Evolutionary conservation across 2,113 vertebrate species (phyloP), one percentile per base, ranked within the genome.

Genomic region (Diadophis punctatus): DNA sequence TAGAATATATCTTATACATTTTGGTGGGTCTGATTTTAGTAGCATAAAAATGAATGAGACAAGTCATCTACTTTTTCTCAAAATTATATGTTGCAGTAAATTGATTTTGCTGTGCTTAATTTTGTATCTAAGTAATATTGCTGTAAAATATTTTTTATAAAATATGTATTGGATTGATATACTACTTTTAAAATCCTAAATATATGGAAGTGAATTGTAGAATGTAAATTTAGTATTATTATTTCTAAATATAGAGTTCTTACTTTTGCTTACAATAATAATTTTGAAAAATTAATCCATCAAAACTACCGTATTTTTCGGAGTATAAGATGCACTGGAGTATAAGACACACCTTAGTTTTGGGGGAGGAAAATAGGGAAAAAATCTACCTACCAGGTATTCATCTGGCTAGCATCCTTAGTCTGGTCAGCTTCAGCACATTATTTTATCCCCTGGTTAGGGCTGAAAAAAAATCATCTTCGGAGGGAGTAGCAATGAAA

Each of bases 71-170:
- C 92, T 96, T 96, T 93, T 88, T 97, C 93, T 96, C 94, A 95
- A 87, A 97, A 95, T 95, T 95, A 96, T 96, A 95, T 97, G 93
- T 92, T 96, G 16, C 91, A 80, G 91, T 94, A 93, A 95, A 58
- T 90, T 96, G 92, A 96, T 96, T 27, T 90, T 96, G 34, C 95
- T 96, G 92, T 93, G 96, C 95, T 96, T 95, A 96, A 93, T 96
- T 96, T 96, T 96, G 89, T 96, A 92, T 96, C 92, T 95, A 95
- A 96, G 49, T 48, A 23, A 92, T 96, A 93, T 10, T 95, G 93
- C 90, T 93, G 92, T 95, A 87, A 96, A 93, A 87, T 94, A 90
- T 93, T 96, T 94, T 30, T 90, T 95, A 96, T 96, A 94, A 96
- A 96, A 93, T 43, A 46, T 90, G 95, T 94, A n/a, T 95, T 96